phyloP scores from a whole-genome alignment of 2,113 vertebrate species.

The Carlito syrichta region DNA sequence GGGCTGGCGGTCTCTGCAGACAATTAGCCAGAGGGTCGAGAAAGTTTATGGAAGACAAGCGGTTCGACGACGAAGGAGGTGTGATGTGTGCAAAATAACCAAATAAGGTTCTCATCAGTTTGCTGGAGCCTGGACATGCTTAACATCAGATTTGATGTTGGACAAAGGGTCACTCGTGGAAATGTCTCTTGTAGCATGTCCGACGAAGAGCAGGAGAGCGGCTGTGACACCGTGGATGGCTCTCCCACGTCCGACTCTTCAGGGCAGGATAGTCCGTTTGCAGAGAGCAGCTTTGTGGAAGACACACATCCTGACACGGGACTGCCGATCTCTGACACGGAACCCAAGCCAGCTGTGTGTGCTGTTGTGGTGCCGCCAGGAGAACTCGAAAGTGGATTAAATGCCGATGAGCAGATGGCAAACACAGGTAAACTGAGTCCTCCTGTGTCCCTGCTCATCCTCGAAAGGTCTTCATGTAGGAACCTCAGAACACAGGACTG shows the following conservation, averaged over 20 bases:
- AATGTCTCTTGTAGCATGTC: conserved; percentile 88
- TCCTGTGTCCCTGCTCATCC: background rate
- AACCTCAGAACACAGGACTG: background rate
- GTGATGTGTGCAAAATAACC: conserved; percentile 13
- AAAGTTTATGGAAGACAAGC: background rate
- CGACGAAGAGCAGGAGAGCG: conserved; percentile 95
- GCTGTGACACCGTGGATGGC: conserved; percentile 94
- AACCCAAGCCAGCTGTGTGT: conserved; percentile 90
- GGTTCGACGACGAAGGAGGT: background rate
- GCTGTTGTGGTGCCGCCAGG: conserved; percentile 93
- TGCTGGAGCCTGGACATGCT: background rate
- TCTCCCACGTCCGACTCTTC: conserved; percentile 93
- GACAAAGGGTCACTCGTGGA: background rate
- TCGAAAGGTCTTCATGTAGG: background rate
- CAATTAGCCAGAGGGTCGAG: background rate
- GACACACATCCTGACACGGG: conserved; percentile 87
- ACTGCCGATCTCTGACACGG: conserved; percentile 80
- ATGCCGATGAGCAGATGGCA: conserved; percentile 81
- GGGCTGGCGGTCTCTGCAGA: background rate
- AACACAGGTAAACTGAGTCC: conserved; percentile 85
- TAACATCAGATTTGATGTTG: background rate
- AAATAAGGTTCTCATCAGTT: background rate
- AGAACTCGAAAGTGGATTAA: conserved; percentile 88
- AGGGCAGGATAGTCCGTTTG: conserved; percentile 90
- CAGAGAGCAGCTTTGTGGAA: conserved; percentile 88